Percentiles rank a stretch among this genome's conserved stretches.
Evolutionary conservation across 2,113 vertebrate genomes (phyloP).

Genomic region (Paradisaea rubra): DNA sequence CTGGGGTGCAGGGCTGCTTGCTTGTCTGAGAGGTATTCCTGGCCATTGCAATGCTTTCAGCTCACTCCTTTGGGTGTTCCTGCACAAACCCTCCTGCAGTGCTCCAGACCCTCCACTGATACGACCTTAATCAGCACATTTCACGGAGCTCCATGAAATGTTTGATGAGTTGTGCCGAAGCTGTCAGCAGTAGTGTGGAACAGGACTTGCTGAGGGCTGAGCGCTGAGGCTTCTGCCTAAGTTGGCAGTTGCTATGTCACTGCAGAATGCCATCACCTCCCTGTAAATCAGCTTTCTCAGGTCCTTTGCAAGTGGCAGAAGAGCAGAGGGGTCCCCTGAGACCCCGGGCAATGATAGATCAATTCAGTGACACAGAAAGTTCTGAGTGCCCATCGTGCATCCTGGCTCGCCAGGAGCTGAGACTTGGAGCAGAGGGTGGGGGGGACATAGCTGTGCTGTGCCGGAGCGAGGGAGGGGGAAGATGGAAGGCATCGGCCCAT

Average conservation of each 20-base stretch:
- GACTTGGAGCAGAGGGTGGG: accelerated
- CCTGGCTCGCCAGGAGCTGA: neutral
- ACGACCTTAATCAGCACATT: neutral
- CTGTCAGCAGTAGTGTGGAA: neutral
- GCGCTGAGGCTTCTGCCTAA: neutral
- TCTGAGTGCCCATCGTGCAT: accelerated
- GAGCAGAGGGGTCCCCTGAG: neutral
- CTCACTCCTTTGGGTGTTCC: neutral
- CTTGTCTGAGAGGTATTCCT: neutral
- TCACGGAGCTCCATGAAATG: neutral
- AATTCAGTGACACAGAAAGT: neutral
- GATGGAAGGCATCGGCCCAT: neutral
- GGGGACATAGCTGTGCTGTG: neutral
- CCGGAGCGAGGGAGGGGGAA: neutral
- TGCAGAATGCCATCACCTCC: neutral
- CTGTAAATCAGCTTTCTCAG: neutral
- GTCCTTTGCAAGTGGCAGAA: neutral
- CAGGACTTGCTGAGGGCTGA: neutral
- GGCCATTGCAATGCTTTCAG: neutral
- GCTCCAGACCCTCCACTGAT: neutral
- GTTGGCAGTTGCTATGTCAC: neutral
- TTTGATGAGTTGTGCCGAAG: neutral
- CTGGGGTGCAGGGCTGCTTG: neutral
- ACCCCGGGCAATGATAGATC: neutral
- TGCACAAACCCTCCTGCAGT: neutral